Evolutionary conservation across 2,113 vertebrate species (phyloP), one percentile per base, ranked within the genome.

Genomic region (Condylura cristata): DNA sequence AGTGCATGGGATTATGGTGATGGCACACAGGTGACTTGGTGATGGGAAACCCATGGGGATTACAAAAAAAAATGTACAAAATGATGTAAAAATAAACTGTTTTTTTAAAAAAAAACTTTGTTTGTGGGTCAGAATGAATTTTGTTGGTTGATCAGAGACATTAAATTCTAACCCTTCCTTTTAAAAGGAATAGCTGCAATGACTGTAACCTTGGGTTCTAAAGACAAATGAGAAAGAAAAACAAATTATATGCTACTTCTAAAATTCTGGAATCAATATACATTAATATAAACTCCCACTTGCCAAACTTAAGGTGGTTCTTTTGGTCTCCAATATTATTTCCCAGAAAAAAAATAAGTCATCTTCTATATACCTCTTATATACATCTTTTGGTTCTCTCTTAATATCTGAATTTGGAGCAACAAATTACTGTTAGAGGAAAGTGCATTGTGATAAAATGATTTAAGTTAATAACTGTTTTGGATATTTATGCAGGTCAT

Each of bases 111-210:
- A 58, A 58, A 58, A 24, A 60, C 60, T 68, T 65, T 66, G 30
- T 86, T 86, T 41, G 34, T 16, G 30, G 66, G 48, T 86, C 30
- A 61, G 39, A 86, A 14, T 58, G 46, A 75, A 17, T 1, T 58
- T 74, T 72, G 3, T 66, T 68, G 72, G 4, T 86, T 60, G 58
- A 70, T n/a, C 10, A 63, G 26, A 56, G 16, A 24, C 4, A 84
- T 93, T 72, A 90, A 87, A 88, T 88, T 90, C 56, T 58, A 26
- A 63, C 86, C 26, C 66, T 96, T 92, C n/a, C 28, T 95, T 92
- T 90, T 41, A 81, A 93, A 81, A 30, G 28, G 12, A 90, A 26
- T 78, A 80, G n/a, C 74, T 20, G 17, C 41, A 16, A n/a, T 79
- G 32, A 87, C 34, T 51, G 18, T 75, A 44, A 92, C 13, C 9